Evolutionary conservation across 2,113 vertebrate species (phyloP), one percentile per base, ranked within the genome.

Genomic region (Calidris pygmaea): DNA sequence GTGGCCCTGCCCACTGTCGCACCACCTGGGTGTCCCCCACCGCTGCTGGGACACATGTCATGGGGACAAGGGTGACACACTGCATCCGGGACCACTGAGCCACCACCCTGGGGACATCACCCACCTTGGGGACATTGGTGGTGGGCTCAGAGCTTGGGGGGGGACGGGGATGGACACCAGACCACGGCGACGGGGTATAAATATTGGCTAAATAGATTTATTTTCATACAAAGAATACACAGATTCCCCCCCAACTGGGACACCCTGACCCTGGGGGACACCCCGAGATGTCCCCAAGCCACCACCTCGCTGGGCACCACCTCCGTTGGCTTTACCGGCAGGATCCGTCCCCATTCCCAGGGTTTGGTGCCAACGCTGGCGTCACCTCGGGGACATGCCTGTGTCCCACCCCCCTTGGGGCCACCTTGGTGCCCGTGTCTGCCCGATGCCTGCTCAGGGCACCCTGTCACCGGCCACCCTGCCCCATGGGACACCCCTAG

Each of bases 181-280:
- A 32, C 9, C 30, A 56, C 2, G 5, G 59, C 37, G 10, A 18
- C 10, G 2, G 59, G 53, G 62, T 94, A 96, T 95, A 97, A 97
- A 97, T 97, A 97, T 87, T 97, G 97, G 97, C 97, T 97, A 97
- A 97, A 97, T 97, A 97, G 95, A 97, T 97, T 97, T 97, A 97
- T 97, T 97, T 97, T 97, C 96, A 96, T 97, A 97, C 95, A 97
- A 97, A 97, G 96, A 95, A 96, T 96, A 97, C 93, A 96, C 77
- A 90, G 91, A 82, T 35, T 11, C 47, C 45, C 11, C 47, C 29
- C 29, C 3, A 30, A 27, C 18, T 30, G 53, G 66, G 81, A 76
- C 1, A 4, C 79, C 92, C 55, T 0, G 0, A 74, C 52, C 41
- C 52, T 0, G 0, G 24, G n/a, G 82, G 72, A 94, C 87, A 77